Evolutionary conservation across 2,888 invertebrate species (phyloP), one percentile per base, ranked within the genome.

Genomic region (Adineta ricciae): DNA sequence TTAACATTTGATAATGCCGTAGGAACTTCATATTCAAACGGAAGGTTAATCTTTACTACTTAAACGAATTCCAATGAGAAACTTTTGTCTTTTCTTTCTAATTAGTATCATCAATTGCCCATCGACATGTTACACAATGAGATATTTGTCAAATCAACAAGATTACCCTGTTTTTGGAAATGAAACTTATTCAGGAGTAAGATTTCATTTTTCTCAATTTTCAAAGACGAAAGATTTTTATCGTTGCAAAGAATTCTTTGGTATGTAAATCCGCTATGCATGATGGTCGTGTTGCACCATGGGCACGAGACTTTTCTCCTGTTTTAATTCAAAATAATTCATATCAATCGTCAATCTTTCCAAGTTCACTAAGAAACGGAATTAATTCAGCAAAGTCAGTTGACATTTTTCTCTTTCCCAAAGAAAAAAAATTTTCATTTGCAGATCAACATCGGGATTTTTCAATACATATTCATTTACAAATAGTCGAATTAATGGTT

Each of bases 211-310:
- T n/a, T 7, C n/a, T 54, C 24, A 11, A 64, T 64, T 8, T 32
- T 14, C 1, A 64, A 14, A 32, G 32, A 64, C 24, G 5, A 1
- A 1, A 64, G 32, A 64, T 27, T 5, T 16, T 7, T 32, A 38
- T 21, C 9, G 9, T 73, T 11, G 24, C 8, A 38, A n/a, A 78
- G 78, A 78, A 78, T n/a, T 78, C 78, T 14, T 38, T 78, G 14
- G n/a, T 78, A 41, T 78, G 78, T 41, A 78, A 78, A 41, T 78
- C 78, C 24, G 78, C 78, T 11, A 24, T 78, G n/a, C 78, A 78
- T 41, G 78, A 78, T 78, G 41, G 41, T 21, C 78, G 78, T 5
- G 11, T 78, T 14, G 36, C 78, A 5, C 41, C 21, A 41, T 78
- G 78, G 78, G 24, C 9, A 24, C 5, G 41, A 41, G 41, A 41